Evolutionary conservation across 2,888 invertebrate genomes (phyloP), one percentile per base, ranked within the genome.

Genomic region (Heteropelma amictum): DNA sequence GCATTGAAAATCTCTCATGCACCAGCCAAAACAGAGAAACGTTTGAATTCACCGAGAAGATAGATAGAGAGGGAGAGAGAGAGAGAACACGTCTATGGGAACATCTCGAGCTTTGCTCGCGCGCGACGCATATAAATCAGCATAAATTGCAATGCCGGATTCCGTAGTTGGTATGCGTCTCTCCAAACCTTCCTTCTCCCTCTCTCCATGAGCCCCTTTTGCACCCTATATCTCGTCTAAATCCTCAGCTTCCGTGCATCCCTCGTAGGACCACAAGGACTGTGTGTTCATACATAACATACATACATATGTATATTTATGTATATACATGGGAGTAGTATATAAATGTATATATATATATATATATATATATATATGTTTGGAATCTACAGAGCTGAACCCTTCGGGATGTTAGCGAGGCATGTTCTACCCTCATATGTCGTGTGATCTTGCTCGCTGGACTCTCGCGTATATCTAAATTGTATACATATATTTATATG

Each of bases 111-210:
- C 49, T 68, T 78, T 61, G 72, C 76, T 71, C 71, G 67, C 64
- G 35, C 83, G 81, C 79, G 79, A 73, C 72, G 87, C 87, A 85
- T 87, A 86, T 87, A 86, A 87, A 87, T 87, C 87, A 87, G 87
- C 85, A 87, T 86, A 86, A 87, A 87, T 86, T 86, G 86, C 84
- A 80, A 84, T 78, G 79, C 81, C 70, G 83, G 80, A 86, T 86
- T 86, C 82, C 83, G 81, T 82, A 85, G 82, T 83, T 83, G 83
- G 82, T 82, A 83, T 84, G 85, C 84, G 81, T 83, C 81, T 40
- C 58, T 10, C 30, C 49, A 42, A 5, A 8, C 14, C 30, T 58
- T 12, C 28, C 30, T 42, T 33, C 33, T 33, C 54, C 14, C 19
- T 40, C 58, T 17, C 35, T 47, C 14, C 49, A 3, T 6, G 6